These are phyloP conservation scores for Acrossocheilus fasciatus DNA, from an alignment of 2,797 vertebrate genomes.

Conservation along the genomic window DNA sequence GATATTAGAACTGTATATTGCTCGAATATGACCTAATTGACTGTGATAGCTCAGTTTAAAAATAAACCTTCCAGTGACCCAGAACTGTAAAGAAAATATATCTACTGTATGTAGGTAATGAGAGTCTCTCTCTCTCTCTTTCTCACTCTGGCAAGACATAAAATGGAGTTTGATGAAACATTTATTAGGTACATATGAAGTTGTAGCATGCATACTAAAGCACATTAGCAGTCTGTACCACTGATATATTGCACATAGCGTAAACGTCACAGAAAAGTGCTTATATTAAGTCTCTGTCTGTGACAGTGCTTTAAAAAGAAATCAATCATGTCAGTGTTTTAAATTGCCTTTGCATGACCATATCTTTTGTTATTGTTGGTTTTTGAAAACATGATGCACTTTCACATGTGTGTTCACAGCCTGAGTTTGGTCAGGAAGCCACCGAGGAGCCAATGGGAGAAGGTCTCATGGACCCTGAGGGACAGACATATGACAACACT, in stretches of 20 bases:
- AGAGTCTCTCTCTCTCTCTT: constrained; percentile 37
- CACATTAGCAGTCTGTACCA: not conserved
- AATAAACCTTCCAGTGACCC: constrained; percentile 74
- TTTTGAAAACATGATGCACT: not conserved
- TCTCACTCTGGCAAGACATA: constrained; percentile 80
- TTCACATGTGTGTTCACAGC: constrained; percentile 72
- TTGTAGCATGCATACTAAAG: not conserved
- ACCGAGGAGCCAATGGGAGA: constrained; percentile 91
- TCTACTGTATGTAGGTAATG: constrained; percentile 33
- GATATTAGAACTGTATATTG: constrained; percentile 70
- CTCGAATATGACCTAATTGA: constrained; percentile 79
- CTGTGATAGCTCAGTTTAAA: constrained; percentile 79
- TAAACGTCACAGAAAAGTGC: not conserved
- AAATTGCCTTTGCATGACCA: not conserved
- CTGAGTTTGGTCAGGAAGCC: constrained; percentile 96
- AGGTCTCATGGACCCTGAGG: constrained; percentile 91
- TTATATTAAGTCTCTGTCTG: not conserved
- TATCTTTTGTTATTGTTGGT: not conserved
- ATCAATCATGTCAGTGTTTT: not conserved
- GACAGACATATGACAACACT: constrained; percentile 91
- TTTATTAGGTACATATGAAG: not conserved
- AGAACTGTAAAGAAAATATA: constrained; percentile 59
- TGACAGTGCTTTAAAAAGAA: not conserved
- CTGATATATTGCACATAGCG: not conserved
- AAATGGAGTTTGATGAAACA: constrained; percentile 5